These are phyloP conservation scores for Pionites leucogaster DNA, from an alignment of 2,113 vertebrate species.

Conservation along the genomic window DNA sequence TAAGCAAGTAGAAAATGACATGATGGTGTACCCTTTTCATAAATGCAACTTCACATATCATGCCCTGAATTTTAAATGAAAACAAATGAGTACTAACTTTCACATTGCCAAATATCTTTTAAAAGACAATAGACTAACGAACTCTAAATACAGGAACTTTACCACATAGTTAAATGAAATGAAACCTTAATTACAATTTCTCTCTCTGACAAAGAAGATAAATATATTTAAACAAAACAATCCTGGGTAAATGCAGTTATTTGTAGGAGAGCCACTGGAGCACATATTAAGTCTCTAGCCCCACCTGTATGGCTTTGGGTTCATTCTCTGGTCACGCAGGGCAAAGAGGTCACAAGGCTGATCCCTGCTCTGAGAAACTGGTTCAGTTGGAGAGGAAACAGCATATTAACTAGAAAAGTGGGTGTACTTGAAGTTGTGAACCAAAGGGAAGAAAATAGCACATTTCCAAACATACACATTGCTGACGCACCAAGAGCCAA, in stretches of 20 bases:
- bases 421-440: background rate
- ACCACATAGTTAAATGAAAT: background rate
- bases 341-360: background rate
- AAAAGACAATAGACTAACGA: background rate
- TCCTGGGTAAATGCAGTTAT: background rate
- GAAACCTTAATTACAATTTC: background rate
- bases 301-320: conserved; percentile 18
- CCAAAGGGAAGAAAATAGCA: background rate
- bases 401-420: background rate
- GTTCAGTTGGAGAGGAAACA: background rate
- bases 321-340: conserved; percentile 29
- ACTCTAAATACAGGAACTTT: background rate
- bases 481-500: background rate
- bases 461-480: background rate
- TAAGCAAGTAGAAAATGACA: background rate
- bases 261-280: background rate
- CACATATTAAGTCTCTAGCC: background rate
- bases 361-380: background rate
- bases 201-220: background rate
- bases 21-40: background rate
- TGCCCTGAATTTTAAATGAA: conserved; percentile 10
- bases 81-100: background rate
- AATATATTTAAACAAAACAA: background rate
- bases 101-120: background rate
- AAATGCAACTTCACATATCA: background rate